Percentiles rank a stretch among this genome's conserved stretches.
phyloP scores from a whole-genome alignment of 2,888 invertebrate genomes.

The Apotomis betuletana region DNA sequence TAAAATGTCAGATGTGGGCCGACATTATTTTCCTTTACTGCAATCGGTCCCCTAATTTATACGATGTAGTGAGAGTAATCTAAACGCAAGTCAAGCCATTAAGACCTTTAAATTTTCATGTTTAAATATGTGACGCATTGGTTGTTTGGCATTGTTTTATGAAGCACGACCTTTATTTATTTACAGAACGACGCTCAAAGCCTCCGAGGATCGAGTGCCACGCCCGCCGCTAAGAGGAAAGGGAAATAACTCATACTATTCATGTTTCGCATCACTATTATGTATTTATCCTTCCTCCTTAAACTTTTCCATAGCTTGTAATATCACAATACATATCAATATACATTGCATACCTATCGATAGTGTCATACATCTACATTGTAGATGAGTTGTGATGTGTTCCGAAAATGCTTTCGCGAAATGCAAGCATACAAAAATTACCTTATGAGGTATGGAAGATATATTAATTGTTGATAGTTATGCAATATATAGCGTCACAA shows the following conservation, averaged over 20 bases:
- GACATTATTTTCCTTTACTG: too few species aligned
- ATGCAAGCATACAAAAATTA: slow-evolving; percentile 1
- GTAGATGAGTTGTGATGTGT: not conserved
- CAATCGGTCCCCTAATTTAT: too few species aligned
- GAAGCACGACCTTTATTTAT: slow-evolving; percentile 29
- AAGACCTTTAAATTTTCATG: not conserved
- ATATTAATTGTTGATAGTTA: slow-evolving; percentile 56
- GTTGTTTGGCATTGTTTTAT: not conserved
- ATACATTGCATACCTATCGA: slow-evolving; percentile 63
- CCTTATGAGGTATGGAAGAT: not conserved
- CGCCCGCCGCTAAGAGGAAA: slow-evolving; percentile 79
- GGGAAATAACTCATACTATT: slow-evolving; percentile 77
- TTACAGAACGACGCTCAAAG: slow-evolving; percentile 65
- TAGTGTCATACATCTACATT: slow-evolving; percentile 30
- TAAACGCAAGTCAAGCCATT: not conserved
- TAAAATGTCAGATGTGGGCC: too few species aligned
- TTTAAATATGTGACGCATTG: not conserved
- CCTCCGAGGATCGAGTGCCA: slow-evolving; percentile 72
- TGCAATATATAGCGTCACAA: slow-evolving; percentile 60
- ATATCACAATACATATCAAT: slow-evolving; percentile 82
- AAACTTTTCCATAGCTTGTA: slow-evolving; percentile 77
- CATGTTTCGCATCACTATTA: slow-evolving; percentile 71
- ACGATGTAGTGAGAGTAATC: too few species aligned
- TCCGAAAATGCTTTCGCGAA: not conserved
- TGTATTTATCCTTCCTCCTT: slow-evolving; percentile 77